Evolutionary conservation across 2,113 vertebrate species (phyloP), one percentile per base, ranked within the genome.

Genomic region (Tympanuchus pallidicinctus): DNA sequence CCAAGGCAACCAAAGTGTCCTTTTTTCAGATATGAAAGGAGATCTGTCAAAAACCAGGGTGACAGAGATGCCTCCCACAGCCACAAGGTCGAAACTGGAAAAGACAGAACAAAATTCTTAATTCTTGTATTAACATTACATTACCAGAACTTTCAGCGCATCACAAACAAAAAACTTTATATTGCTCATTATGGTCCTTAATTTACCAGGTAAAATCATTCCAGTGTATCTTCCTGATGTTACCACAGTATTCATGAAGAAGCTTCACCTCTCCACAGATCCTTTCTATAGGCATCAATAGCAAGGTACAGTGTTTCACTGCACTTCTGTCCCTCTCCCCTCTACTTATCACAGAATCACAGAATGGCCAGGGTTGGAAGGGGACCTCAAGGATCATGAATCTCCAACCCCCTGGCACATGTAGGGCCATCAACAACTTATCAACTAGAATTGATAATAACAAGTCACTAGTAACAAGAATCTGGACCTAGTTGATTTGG

Each of bases 1-100:
- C 99, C 99, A 99, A 36, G 99, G 99, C 60, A 99, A 98, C 99
- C 99, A 99, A 76, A 99, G 96, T 6, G 99, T 99, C 87, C 98
- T 98, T 88, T 98, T 99, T 96, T 99, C 98, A 75, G 98, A 95
- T 78, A 99, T 95, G 95, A 99, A 99, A 73, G 99, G 99, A 65
- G 99, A 99, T 24, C 99, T 98, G 86, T 99, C 99, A 97, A 99
- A 99, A 96, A 99, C 95, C 85, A 99, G 97, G 69, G 98, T 98
- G 78, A 99, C 97, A 17, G 99, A 99, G 97, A 98, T 98, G 14
- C 99, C 99, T 42, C 99, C 99, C 70, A 98, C 90, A 52, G 99
- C 99, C 95, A 99, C 98, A 50, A 99, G 98, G 96, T 99, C 99
- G 96, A 99, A 99, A 96, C 99, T 99, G 95, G 36, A 94, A 96